A percentile compares a stretch with the other conserved stretches of the same genome.
phyloP scores from a whole-genome alignment of 2,888 invertebrate genomes.

The Drosophila emarginata region DNA sequence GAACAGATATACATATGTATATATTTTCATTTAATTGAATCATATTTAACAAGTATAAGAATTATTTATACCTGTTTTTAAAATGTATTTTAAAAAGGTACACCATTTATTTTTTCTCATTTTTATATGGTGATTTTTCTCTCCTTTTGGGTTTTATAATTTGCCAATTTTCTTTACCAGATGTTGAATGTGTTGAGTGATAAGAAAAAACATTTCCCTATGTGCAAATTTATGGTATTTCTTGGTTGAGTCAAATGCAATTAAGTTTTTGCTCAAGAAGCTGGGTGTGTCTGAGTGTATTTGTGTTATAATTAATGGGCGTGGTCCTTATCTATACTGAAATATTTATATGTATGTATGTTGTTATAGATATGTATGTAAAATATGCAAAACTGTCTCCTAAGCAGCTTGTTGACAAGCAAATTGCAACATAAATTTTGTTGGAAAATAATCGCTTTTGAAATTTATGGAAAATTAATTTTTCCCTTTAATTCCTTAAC shows the following conservation, averaged over 20 bases:
- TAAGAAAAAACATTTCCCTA: background rate
- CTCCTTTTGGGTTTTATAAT: background rate
- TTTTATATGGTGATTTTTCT: background rate
- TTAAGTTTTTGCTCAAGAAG: constrained; percentile 50
- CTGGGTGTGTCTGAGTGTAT: constrained; percentile 11
- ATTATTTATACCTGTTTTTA: too few relatives aligned
- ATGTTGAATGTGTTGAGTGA: background rate
- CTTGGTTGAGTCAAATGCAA: constrained; percentile 48
- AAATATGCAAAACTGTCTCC: constrained; percentile 23
- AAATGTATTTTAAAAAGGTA: background rate
- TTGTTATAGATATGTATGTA: constrained; percentile 5
- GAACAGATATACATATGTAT: too few relatives aligned
- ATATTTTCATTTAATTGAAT: too few relatives aligned
- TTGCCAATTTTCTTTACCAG: background rate
- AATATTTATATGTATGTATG: background rate
- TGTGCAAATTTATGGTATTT: background rate
- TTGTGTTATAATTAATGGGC: constrained; percentile 52
- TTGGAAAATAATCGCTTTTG: constrained; percentile 33
- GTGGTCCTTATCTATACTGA: constrained; percentile 2
- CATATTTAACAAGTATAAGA: too few relatives aligned
- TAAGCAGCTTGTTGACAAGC: constrained; percentile 62
- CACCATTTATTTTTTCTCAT: background rate
- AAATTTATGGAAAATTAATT: constrained; percentile 36
- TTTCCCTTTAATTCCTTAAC: background rate
- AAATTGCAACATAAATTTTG: constrained; percentile 35